phyloP scores from a whole-genome alignment of 1,140 invertebrate genomes.

The Zaprionus kolodkinae region DNA sequence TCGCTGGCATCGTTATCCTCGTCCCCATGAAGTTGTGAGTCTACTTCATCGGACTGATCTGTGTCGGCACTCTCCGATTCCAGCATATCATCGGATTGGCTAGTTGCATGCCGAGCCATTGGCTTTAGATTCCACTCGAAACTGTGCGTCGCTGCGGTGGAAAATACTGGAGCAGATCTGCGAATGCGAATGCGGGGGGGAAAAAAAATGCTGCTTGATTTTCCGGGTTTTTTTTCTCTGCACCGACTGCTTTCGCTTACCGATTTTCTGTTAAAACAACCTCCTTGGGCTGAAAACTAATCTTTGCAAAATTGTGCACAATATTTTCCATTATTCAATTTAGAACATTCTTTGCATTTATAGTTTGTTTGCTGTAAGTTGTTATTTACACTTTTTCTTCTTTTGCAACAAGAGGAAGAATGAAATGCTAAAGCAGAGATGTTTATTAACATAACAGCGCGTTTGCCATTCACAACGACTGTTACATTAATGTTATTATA shows the following conservation, averaged over 20 bases:
- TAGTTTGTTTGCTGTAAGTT: neutral
- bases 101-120: conserved; percentile 35
- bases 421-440: neutral
- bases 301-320: conserved; percentile 69
- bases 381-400: conserved; percentile 36
- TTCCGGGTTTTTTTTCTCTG: neutral
- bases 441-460: conserved; percentile 23
- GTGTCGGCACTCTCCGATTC: conserved; percentile 50
- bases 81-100: conserved; percentile 55
- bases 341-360: conserved; percentile 29
- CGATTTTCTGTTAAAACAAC: conserved; percentile 57
- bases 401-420: conserved; percentile 32
- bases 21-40: conserved; percentile 47
- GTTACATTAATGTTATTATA: neutral
- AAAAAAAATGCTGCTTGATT: neutral
- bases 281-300: conserved; percentile 65
- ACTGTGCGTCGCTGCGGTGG: conserved; percentile 11
- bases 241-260: conserved; percentile 16
- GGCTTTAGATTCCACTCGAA: conserved; percentile 49
- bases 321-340: conserved; percentile 69
- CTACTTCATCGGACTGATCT: conserved; percentile 57
- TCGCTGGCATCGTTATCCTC: conserved; percentile 63
- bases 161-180: conserved; percentile 30
- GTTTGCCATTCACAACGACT: neutral
- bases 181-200: neutral